phyloP scores from a whole-genome alignment of 2,797 vertebrate genomes.

The Mormyrops attenuatus region DNA sequence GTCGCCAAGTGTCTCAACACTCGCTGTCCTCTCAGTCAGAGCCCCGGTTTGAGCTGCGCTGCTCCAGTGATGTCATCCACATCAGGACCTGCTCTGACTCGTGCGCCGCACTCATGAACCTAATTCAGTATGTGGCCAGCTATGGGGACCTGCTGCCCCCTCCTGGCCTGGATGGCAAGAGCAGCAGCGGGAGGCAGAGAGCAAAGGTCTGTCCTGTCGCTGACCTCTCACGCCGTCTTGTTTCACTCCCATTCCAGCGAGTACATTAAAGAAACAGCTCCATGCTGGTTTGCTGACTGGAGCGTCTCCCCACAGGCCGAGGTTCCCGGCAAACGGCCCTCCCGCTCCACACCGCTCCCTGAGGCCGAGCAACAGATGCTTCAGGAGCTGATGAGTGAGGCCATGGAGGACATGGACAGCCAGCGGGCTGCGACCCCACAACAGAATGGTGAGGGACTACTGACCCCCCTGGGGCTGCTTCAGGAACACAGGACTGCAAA shows the following conservation, averaged over 20 bases:
- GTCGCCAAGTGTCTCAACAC: background rate
- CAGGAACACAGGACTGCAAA: background rate
- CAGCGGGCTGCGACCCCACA: conserved; percentile 61
- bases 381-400: conserved; percentile 95
- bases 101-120: conserved; percentile 95
- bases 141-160: conserved; percentile 85
- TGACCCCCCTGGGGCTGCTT: background rate
- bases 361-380: conserved; percentile 91
- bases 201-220: conserved; percentile 64
- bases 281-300: background rate
- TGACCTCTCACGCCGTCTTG: background rate
- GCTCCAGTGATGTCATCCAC: conserved; percentile 91
- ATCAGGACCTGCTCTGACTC: conserved; percentile 92
- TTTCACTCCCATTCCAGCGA: background rate
- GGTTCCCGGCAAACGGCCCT: conserved; percentile 52
- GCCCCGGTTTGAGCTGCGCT: conserved; percentile 89
- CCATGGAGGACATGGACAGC: conserved; percentile 88
- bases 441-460: conserved; percentile 67
- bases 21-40: conserved; percentile 58
- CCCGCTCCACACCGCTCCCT: conserved; percentile 71
- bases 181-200: conserved; percentile 61
- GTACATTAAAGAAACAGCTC: background rate
- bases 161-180: conserved; percentile 60
- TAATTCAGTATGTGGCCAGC: conserved; percentile 94
- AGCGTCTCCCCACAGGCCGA: conserved; percentile 61